These are phyloP conservation scores for Eupristina koningsbergeri DNA, from an alignment of 1,140 invertebrate genomes.

Conservation along the genomic window DNA sequence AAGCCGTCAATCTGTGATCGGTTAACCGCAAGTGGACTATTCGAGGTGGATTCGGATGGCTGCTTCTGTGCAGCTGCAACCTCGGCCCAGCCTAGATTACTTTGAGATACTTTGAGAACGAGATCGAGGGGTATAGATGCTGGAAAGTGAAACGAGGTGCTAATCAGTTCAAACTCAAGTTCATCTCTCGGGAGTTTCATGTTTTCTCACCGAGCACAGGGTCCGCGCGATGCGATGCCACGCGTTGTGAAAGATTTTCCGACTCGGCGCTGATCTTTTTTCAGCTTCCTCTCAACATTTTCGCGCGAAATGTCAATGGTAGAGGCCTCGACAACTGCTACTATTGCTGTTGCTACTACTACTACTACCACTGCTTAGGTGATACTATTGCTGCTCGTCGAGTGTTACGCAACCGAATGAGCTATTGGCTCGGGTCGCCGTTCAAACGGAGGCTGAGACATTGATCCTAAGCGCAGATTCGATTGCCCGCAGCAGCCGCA, in stretches of 20 bases:
- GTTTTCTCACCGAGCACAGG: constrained; percentile 28
- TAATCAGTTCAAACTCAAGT: constrained; percentile 20
- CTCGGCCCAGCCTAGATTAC: too few relatives aligned
- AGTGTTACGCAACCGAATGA: constrained; percentile 45
- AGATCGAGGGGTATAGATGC: too few relatives aligned
- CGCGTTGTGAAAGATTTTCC: constrained; percentile 47
- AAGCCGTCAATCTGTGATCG: too few relatives aligned
- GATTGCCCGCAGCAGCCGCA: constrained; percentile 15
- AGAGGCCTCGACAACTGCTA: constrained; percentile 8
- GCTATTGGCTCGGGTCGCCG: constrained; percentile 30
- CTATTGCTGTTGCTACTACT: too few relatives aligned
- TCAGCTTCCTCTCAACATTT: background rate
- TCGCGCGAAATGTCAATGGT: constrained; percentile 17
- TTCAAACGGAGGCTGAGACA: constrained; percentile 48
- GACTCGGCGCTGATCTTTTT: constrained; percentile 31
- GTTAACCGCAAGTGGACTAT: too few relatives aligned
- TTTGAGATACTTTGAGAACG: too few relatives aligned
- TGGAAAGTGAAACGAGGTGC: background rate
- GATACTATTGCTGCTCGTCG: too few relatives aligned
- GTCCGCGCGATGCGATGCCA: background rate
- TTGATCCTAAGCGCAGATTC: constrained; percentile 49
- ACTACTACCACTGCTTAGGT: too few relatives aligned
- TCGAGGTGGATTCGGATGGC: too few relatives aligned
- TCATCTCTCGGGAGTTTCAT: background rate
- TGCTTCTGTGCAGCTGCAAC: too few relatives aligned